Evolutionary conservation across 2,888 invertebrate genomes (phyloP).

Genomic region (Tubiluchus corallicola): DNA sequence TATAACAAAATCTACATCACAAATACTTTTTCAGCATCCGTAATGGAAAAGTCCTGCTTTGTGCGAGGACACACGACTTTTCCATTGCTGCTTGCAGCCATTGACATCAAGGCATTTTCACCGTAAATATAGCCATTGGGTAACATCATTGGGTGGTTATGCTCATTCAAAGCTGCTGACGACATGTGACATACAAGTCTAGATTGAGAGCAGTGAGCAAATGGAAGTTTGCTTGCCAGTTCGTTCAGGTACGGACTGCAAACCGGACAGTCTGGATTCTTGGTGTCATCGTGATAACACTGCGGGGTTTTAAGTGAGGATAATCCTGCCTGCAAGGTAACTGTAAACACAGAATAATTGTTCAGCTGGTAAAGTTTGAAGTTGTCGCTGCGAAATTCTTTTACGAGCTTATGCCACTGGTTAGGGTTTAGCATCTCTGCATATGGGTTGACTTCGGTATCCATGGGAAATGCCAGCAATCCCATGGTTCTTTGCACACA

Average conservation of each 20-base stretch:
- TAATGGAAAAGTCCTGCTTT: constrained; percentile 69
- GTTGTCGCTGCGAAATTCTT: constrained; percentile 82
- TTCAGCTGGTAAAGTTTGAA: constrained; percentile 83
- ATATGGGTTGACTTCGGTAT: constrained; percentile 20
- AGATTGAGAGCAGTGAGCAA: constrained; percentile 86
- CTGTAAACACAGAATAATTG: constrained; percentile 72
- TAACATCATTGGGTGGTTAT: constrained; percentile 94
- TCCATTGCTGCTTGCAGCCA: constrained; percentile 54
- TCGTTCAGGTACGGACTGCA: constrained; percentile 70
- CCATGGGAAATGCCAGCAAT: constrained; percentile 56
- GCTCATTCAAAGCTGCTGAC: constrained; percentile 78
- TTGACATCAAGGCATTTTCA: constrained; percentile 43
- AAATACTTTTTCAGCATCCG: constrained; percentile 86
- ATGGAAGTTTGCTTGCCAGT: constrained; percentile 64
- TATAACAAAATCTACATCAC: too few species aligned
- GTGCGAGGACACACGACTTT: constrained; percentile 83
- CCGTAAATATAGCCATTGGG: constrained; percentile 96
- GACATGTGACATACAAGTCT: constrained; percentile 77
- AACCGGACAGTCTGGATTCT: constrained; percentile 72
- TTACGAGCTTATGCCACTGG: constrained; percentile 65
- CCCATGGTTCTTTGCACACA: constrained; percentile 91
- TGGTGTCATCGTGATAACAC: constrained; percentile 25
- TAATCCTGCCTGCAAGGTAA: constrained; percentile 75
- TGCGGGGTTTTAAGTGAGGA: constrained; percentile 81
- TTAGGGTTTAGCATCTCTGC: constrained; percentile 38